Evolutionary conservation across 2,113 vertebrate species (phyloP).

Genomic region (Embiotoca jacksoni): DNA sequence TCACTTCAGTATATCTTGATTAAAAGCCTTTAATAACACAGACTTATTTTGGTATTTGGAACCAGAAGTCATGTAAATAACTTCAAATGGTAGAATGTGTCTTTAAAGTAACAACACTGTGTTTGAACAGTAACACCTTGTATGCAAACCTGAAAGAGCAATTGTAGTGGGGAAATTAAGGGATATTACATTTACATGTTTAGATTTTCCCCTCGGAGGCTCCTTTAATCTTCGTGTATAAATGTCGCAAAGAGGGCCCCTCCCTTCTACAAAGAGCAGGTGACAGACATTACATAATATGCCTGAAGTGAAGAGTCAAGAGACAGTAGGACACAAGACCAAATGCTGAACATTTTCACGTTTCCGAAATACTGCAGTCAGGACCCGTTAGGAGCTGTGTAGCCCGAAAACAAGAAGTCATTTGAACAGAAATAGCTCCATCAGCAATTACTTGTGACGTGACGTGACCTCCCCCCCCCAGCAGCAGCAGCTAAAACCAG

Average conservation of each 20-base stretch:
- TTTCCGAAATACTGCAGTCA: background rate
- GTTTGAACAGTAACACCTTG: no score
- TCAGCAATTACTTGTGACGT: no score
- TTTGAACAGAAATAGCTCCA: background rate
- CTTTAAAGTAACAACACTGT: background rate
- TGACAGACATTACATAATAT: conserved; percentile 38
- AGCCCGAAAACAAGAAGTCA: no score
- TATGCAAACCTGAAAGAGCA: background rate
- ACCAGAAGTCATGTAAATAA: background rate
- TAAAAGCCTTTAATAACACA: background rate
- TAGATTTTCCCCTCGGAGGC: background rate
- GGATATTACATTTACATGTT: background rate
- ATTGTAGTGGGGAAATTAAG: background rate
- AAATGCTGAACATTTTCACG: background rate
- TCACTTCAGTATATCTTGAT: conserved; percentile 1
- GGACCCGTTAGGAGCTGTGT: no score
- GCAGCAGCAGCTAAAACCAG: conserved; percentile 8
- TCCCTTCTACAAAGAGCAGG: background rate
- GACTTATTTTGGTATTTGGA: background rate
- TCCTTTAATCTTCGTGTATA: background rate
- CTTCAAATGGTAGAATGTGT: background rate
- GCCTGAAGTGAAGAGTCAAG: background rate
- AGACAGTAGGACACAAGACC: background rate
- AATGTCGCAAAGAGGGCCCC: background rate
- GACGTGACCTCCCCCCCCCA: no score